Evolutionary conservation across 2,113 vertebrate genomes (phyloP).

Genomic region (Erpornis zantholeuca): DNA sequence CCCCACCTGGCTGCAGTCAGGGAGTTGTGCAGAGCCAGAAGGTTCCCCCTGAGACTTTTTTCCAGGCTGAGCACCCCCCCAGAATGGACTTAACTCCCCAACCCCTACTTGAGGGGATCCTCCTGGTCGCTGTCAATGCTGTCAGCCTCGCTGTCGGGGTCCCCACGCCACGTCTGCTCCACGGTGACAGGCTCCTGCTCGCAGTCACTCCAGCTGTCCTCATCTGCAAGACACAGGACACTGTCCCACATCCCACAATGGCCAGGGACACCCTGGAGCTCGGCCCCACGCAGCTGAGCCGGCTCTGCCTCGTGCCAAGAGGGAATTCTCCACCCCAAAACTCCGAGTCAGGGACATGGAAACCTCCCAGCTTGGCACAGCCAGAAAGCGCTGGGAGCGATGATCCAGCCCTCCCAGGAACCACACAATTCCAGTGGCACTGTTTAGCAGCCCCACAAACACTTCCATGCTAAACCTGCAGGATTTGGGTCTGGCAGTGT

Average conservation of each 20-base stretch:
- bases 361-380: not conserved
- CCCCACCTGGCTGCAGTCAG: not conserved
- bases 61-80: not conserved
- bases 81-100: not conserved
- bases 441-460: not conserved
- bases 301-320: not conserved
- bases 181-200: constrained; percentile 87
- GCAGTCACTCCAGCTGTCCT: constrained; percentile 94
- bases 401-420: not conserved
- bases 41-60: not conserved
- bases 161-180: constrained; percentile 96
- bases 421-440: fast-evolving
- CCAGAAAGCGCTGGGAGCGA: not conserved
- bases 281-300: fast-evolving
- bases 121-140: constrained; percentile 97
- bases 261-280: not conserved
- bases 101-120: constrained; percentile 93
- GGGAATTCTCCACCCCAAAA: not conserved
- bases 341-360: fast-evolving
- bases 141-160: constrained; percentile 96
- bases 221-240: constrained; percentile 73
- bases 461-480: not conserved
- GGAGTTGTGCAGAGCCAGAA: not conserved
- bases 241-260: not conserved
- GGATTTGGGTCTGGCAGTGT: fast-evolving